Evolutionary conservation across 2,797 vertebrate species (phyloP).

Genomic region (Margarornis squamiger): DNA sequence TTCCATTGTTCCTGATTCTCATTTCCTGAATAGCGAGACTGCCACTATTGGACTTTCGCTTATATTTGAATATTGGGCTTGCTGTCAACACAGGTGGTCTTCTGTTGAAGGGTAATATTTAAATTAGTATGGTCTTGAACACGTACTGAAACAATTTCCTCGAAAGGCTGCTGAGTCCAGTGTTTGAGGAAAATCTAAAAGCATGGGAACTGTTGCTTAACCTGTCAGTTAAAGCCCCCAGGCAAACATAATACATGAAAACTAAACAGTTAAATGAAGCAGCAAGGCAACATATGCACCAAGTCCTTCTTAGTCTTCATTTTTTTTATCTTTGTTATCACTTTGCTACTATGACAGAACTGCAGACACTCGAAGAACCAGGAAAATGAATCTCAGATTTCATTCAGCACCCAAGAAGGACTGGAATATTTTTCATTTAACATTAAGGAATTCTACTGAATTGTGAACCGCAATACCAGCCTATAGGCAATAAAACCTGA

Average conservation of each 20-base stretch:
- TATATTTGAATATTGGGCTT: background rate
- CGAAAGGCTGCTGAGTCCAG: background rate
- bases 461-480: background rate
- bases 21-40: background rate
- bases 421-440: background rate
- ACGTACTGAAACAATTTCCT: background rate
- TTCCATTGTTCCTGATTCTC: background rate
- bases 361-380: background rate
- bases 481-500: background rate
- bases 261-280: slow-evolving; percentile 29
- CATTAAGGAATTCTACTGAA: background rate
- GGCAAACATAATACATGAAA: background rate
- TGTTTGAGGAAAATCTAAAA: background rate
- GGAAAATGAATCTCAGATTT: slow-evolving; percentile 16
- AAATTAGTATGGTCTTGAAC: background rate
- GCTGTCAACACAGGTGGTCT: background rate
- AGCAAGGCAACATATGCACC: slow-evolving; percentile 30
- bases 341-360: background rate
- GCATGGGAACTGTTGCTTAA: background rate
- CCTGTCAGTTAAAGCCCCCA: background rate
- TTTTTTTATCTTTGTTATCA: slow-evolving; percentile 29
- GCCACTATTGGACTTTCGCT: background rate
- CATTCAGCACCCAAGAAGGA: background rate
- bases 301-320: background rate
- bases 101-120: background rate